Evolutionary conservation across 2,113 vertebrate species (phyloP), one percentile per base, ranked within the genome.

Genomic region (Tragulus kanchil): DNA sequence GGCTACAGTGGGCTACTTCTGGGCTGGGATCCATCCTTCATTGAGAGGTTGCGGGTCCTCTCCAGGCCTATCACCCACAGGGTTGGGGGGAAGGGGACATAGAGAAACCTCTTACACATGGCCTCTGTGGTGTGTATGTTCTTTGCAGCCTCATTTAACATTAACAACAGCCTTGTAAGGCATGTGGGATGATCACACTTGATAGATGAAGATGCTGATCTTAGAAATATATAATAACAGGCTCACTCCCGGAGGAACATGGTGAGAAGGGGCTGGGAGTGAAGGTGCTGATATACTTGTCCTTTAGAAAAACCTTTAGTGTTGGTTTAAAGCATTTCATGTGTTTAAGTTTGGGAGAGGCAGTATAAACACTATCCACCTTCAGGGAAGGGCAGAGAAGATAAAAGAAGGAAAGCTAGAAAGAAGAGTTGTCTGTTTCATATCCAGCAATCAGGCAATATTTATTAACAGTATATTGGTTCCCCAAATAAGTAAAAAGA

Each of bases 401-500:
- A n/a, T 28, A 58, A 64, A 31, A 26, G 31, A 84, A 26, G 71
- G 59, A 15, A 23, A 58, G n/a, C 45, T 62, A 50, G 61, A 52
- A 31, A 90, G n/a, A n/a, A n/a, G n/a, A 36, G 16, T 17, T 82
- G 10, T 25, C 84, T 95, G 31, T 82, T 95, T 95, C 73, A 12
- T 67, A 42, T 48, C 92, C 82, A 25, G 5, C 7, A 9, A 61
- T 19, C 28, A 25, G 25, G 16, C 67, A 54, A 36, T 75, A 42
- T 56, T 92, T 90, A 86, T 88, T 69, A 85, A 90, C 56, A 73
- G n/a, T 2, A 25, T 95, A 78, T 81, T 42, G 1, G 31, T 89
- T 93, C 50, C 54, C 52, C 84, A 94, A 88, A 67, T 42, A 79
- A 96, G 81, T 65, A 75, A 86, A 90, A 92, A 62, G 84, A 82